A percentile compares a stretch with the other conserved stretches of the same genome.
phyloP scores from a whole-genome alignment of 2,113 vertebrate species.

The Macquaria australasica region DNA sequence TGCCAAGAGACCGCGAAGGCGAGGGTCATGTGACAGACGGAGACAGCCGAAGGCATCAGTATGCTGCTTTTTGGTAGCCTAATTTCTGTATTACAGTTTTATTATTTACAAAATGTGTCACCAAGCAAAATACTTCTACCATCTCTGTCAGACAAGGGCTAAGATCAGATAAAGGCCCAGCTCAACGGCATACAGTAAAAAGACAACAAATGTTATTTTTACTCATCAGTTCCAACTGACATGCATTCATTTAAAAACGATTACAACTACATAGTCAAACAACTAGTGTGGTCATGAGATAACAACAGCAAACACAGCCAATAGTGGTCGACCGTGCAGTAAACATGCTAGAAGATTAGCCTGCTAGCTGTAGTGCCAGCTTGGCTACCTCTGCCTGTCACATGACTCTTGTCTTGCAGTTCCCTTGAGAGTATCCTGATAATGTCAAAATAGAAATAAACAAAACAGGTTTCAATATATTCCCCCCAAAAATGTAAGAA shows the following conservation, averaged over 20 bases:
- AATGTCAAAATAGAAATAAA: neutral
- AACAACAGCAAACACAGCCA: neutral
- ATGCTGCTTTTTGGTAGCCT: neutral
- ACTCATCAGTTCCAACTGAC: no score
- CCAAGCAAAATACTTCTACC: no score
- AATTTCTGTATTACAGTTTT: no score
- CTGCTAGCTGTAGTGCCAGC: no score
- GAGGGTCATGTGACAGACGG: neutral
- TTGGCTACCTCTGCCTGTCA: no score
- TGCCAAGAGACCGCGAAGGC: neutral
- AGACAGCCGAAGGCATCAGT: neutral
- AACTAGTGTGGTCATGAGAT: neutral
- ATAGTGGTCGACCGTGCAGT: neutral
- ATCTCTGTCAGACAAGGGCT: no score
- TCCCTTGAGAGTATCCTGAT: neutral
- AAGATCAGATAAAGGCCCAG: no score
- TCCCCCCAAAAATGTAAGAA: neutral
- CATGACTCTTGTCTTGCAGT: no score
- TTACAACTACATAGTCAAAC: neutral
- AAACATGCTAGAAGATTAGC: neutral
- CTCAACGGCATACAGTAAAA: no score
- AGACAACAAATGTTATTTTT: no score
- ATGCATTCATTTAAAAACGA: no score
- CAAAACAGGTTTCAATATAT: neutral
- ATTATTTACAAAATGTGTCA: no score